These are phyloP conservation scores for Meteorus cinctellus DNA, from an alignment of 2,888 invertebrate species.

Conservation along the genomic window DNA sequence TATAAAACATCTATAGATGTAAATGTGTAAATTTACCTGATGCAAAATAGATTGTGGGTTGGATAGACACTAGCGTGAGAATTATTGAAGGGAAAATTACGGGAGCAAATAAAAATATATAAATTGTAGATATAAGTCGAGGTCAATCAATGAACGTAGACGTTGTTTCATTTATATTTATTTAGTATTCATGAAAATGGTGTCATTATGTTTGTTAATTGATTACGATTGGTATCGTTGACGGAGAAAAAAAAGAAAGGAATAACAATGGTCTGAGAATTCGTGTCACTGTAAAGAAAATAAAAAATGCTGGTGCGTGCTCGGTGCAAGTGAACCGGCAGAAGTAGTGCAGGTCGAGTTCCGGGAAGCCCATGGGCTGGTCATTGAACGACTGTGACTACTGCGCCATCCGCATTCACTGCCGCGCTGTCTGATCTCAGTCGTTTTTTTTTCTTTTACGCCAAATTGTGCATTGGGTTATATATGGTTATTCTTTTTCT, in stretches of 20 bases:
- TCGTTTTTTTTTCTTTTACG: neutral
- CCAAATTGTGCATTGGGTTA: no score
- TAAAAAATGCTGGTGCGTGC: conserved; percentile 6
- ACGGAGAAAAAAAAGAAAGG: no score
- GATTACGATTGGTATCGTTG: no score
- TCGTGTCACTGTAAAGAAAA: neutral
- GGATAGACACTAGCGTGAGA: no score
- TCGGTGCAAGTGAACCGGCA: conserved; percentile 26
- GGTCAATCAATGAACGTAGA: conserved; percentile 21
- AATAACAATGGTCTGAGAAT: neutral
- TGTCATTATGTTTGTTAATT: no score
- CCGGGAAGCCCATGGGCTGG: conserved; percentile 40
- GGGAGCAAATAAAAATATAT: no score
- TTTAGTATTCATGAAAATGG: no score
- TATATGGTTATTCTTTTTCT: no score
- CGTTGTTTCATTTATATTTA: neutral
- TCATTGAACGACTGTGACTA: conserved; percentile 43
- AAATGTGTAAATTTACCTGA: no score
- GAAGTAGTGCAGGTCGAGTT: conserved; percentile 45
- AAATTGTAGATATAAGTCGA: neutral
- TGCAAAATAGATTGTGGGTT: no score
- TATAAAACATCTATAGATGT: no score
- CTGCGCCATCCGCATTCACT: conserved; percentile 41
- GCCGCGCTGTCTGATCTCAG: conserved; percentile 11
- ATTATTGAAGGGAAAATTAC: no score